These are phyloP conservation scores for Acropora tenuis DNA, from an alignment of 64 coral and sea anemone species.

Conservation along the genomic window DNA sequence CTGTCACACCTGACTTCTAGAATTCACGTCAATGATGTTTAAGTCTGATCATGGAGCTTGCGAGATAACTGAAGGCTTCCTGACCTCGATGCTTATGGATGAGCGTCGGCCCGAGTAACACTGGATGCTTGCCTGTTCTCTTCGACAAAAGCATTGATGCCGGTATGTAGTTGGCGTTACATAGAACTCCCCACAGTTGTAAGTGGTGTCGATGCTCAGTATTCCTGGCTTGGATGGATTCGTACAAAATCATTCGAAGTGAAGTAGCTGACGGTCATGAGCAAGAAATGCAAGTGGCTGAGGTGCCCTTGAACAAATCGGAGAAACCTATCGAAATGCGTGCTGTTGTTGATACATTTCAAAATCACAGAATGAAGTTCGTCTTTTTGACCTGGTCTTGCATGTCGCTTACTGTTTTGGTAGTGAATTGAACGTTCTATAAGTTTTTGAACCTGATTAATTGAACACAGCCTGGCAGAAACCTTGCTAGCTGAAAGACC, in stretches of 20 bases:
- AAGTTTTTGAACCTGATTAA: too few species aligned
- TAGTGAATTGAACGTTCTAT: too few species aligned
- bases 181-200: slow-evolving; percentile 65
- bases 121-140: slow-evolving; percentile 38
- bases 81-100: slow-evolving; percentile 54
- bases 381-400: slow-evolving; percentile 7
- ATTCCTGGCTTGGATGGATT: slow-evolving; percentile 20
- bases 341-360: slow-evolving; percentile 13
- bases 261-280: slow-evolving; percentile 5
- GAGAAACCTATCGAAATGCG: not conserved
- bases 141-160: slow-evolving; percentile 17
- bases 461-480: too few species aligned
- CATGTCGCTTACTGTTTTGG: too few species aligned
- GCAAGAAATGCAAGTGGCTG: slow-evolving; percentile 45
- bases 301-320: slow-evolving; percentile 34
- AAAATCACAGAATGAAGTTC: slow-evolving; percentile 39
- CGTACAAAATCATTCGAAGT: slow-evolving; percentile 44
- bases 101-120: slow-evolving; percentile 47
- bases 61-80: slow-evolving; percentile 27
- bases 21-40: not conserved
- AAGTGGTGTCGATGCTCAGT: slow-evolving; percentile 52
- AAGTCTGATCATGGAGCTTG: slow-evolving; percentile 21
- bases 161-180: slow-evolving; percentile 52
- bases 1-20: slow-evolving; percentile 31
- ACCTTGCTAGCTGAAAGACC: too few species aligned